Conservation (phyloP, 2,888 invertebrate genomes). For the Drosophila buzzatii region DNA sequence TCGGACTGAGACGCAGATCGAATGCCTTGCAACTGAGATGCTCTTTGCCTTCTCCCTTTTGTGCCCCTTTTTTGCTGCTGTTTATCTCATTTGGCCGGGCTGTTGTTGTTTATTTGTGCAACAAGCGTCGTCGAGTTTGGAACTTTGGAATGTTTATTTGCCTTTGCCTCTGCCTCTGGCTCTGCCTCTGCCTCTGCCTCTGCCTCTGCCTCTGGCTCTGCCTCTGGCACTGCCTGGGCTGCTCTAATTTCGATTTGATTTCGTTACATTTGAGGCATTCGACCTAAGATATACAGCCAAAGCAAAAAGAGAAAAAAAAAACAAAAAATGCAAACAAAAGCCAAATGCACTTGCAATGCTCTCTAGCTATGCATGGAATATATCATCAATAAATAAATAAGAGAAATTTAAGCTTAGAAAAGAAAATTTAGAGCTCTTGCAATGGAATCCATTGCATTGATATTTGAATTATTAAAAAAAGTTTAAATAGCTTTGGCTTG, state of each 20-base stretch:
- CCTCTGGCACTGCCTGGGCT: slow-evolving; percentile 13
- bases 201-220: not conserved
- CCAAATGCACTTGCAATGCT: slow-evolving; percentile 11
- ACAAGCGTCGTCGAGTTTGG: slow-evolving; percentile 62
- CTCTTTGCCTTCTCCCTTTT: not conserved
- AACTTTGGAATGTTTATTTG: slow-evolving; percentile 64
- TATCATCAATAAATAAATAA: not conserved
- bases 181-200: slow-evolving; percentile 8
- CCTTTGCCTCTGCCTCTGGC: slow-evolving; percentile 10
- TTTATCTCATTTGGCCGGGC: slow-evolving; percentile 56
- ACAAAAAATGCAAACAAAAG: not conserved
- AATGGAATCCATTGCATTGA: too few species aligned
- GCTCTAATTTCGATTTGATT: slow-evolving; percentile 62
- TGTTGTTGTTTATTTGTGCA: slow-evolving; percentile 60
- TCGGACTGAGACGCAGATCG: slow-evolving; percentile 21
- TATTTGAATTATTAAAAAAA: too few species aligned
- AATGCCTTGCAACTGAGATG: slow-evolving; percentile 36
- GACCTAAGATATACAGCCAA: slow-evolving; percentile 8
- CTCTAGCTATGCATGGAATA: not conserved
- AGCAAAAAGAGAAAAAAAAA: not conserved
- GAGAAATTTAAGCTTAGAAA: not conserved
- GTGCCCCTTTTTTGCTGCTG: slow-evolving; percentile 15
- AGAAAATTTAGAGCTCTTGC: not conserved
- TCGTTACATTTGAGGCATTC: slow-evolving; percentile 32
- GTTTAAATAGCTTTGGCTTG: too few species aligned